Evolutionary conservation across 2,797 vertebrate species (phyloP), one percentile per base, ranked within the genome.

Genomic region (Phalloptychus januarius): DNA sequence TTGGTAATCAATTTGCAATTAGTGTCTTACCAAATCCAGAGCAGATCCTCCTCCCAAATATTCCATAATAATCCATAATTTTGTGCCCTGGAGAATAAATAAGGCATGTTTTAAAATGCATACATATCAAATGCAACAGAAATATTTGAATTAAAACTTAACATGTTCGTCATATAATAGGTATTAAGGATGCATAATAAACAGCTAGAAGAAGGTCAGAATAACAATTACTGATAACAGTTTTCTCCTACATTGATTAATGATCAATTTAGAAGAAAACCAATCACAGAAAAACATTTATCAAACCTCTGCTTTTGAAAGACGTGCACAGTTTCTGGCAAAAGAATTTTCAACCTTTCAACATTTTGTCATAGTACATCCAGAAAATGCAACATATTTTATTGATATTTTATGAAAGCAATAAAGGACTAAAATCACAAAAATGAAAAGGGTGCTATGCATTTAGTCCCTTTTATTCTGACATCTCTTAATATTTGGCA

Each of bases 51-150:
- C 98, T 72, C 98, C 98, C 80, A 99, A 95, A 87, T 99, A 99
- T 82, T 99, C 98, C 98, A 99, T 99, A 92, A 99, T 99, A 91
- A 99, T 99, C 98, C 98, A 99, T 92, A 99, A 94, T 87, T 99
- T 99, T 86, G 98, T 98, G 85, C 97, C 97, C 98, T 99, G 91
- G 40, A 94, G 94, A 90, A 93, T n/a, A 87, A 84, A 86, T 20
- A 0, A 63, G 33, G 2, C 44, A 13, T 23, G 25, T 8, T 63
- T 63, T 13, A 23, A 40, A 1, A 23, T 11, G 28, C 8, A 11
- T 36, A 63, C 33, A 58, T 28, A 28, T 31, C n/a, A 28, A 31
- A 54, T 16, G 33, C 18, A 23, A 38, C 8, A 38, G 1, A 38
- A 65, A 33, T 0, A 4, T 18, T 4, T 20, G 3, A 4, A 38